phyloP scores from a whole-genome alignment of 2,797 vertebrate genomes.

The Pseudochirops cupreus region DNA sequence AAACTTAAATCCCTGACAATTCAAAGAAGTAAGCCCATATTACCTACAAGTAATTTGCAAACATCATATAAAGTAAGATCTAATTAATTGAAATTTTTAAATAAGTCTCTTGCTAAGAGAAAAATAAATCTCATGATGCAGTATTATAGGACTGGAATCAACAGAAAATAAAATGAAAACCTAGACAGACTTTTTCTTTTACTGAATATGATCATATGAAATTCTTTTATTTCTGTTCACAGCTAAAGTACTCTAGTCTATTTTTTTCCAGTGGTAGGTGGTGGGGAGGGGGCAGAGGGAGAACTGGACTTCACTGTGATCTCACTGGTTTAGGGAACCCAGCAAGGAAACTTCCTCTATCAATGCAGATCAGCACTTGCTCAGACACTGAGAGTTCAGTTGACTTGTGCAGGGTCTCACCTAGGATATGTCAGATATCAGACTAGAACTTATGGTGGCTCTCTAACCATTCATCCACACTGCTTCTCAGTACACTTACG shows the following conservation, averaged over 20 bases:
- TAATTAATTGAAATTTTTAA: not conserved
- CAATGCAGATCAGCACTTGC: not conserved
- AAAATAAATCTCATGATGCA: not conserved
- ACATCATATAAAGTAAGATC: not conserved
- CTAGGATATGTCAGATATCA: not conserved
- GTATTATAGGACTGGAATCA: not conserved
- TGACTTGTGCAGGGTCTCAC: not conserved
- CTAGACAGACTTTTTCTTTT: not conserved
- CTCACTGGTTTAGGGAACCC: not conserved
- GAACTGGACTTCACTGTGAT: not conserved
- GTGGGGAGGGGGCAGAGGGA: not conserved
- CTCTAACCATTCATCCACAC: not conserved
- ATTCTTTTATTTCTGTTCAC: not conserved
- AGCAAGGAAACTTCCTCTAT: not conserved
- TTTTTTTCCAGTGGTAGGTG: not conserved
- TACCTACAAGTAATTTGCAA: not conserved
- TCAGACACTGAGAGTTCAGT: not conserved
- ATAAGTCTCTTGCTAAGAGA: not conserved
- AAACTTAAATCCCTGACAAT: not conserved
- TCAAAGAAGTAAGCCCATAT: not conserved
- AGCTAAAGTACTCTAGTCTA: not conserved
- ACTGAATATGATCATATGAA: not conserved
- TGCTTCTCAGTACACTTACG: not conserved
- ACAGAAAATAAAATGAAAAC: not conserved
- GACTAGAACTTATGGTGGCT: not conserved